Conservation (phyloP, 23 tunicate genomes). For the Ciona savignyi region DNA sequence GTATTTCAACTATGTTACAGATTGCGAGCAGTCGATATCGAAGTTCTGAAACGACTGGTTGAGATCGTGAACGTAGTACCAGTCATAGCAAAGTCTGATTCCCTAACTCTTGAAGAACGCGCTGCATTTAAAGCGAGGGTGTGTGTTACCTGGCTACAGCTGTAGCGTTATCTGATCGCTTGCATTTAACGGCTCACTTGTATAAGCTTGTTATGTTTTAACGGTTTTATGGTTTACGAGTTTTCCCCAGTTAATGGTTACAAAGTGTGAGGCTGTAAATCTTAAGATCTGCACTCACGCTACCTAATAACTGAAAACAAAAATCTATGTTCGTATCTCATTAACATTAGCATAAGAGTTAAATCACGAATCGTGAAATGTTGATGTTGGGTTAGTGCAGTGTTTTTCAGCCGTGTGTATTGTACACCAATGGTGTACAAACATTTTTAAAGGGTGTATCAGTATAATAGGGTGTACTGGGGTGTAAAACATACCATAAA, state of each 20-base stretch:
- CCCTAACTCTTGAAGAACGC: constrained; percentile 81
- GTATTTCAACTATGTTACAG: constrained; percentile 34
- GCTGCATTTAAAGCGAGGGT: constrained; percentile 58
- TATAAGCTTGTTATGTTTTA: neutral
- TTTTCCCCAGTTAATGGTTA: neutral
- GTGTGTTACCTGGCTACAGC: constrained; percentile 4
- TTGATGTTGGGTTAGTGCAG: no score
- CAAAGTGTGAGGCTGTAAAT: neutral
- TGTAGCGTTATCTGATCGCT: no score
- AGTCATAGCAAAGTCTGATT: constrained; percentile 92
- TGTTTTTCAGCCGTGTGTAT: no score
- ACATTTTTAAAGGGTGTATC: no score
- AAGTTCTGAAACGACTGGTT: constrained; percentile 83
- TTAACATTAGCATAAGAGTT: no score
- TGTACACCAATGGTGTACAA: no score
- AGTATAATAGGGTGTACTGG: no score
- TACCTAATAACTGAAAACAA: no score
- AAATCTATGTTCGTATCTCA: no score
- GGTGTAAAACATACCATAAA: no score
- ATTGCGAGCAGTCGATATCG: constrained; percentile 81
- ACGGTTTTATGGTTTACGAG: neutral
- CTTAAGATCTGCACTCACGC: no score
- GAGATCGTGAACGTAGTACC: constrained; percentile 94
- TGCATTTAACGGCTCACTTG: neutral
- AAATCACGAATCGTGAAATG: no score